Conservation (phyloP, 2,888 invertebrate species). For the Cecidostiba fungosa region DNA sequence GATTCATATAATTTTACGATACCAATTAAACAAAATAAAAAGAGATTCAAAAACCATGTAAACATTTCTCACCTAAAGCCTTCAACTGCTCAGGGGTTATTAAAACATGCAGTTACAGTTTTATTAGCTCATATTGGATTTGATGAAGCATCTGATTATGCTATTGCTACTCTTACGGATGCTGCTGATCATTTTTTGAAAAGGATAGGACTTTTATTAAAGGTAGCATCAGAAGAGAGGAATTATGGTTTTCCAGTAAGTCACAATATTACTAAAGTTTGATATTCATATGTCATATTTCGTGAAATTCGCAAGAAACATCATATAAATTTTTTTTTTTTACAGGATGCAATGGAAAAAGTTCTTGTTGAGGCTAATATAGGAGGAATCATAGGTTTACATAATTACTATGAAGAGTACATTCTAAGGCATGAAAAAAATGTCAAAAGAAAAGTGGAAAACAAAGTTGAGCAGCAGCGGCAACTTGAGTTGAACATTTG, state of each 20-base stretch:
- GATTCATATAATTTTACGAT: constrained; percentile 65
- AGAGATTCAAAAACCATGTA: constrained; percentile 67
- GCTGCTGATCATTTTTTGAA: constrained; percentile 81
- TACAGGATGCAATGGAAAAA: constrained; percentile 83
- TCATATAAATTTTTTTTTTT: constrained; percentile 50
- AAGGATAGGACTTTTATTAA: constrained; percentile 81
- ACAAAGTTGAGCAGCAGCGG: constrained; percentile 74
- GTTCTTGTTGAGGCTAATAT: constrained; percentile 84
- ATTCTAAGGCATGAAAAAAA: constrained; percentile 75
- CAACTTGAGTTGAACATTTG: constrained; percentile 72
- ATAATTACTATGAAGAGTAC: constrained; percentile 83
- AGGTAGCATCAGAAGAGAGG: constrained; percentile 82
- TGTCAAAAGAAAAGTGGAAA: constrained; percentile 73
- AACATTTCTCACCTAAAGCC: constrained; percentile 71
- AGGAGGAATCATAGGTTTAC: constrained; percentile 82
- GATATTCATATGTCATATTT: constrained; percentile 15
- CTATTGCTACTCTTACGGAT: constrained; percentile 81
- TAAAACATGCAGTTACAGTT: constrained; percentile 81
- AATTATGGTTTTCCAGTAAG: constrained; percentile 82
- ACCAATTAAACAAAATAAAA: constrained; percentile 65
- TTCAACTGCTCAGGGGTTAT: constrained; percentile 73
- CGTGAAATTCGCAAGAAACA: background rate
- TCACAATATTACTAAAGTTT: constrained; percentile 39
- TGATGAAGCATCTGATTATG: constrained; percentile 81
- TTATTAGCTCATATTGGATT: constrained; percentile 82